Evolutionary conservation across 2,888 invertebrate species (phyloP).

Genomic region (Margaritifera margaritifera): DNA sequence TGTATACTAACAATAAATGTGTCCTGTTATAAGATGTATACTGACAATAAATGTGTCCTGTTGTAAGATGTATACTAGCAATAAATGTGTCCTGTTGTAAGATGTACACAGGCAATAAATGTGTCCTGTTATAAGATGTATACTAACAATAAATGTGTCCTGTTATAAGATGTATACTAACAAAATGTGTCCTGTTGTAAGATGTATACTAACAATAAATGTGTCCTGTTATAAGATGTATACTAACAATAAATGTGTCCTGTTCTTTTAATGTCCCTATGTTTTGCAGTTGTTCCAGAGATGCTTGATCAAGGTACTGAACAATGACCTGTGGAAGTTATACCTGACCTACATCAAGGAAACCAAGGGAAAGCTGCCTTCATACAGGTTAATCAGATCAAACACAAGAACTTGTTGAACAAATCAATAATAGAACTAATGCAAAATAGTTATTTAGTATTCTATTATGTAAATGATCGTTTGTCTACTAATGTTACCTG

Average conservation of each 20-base stretch:
- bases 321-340: constrained; percentile 98
- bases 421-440: too few species aligned
- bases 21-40: too few species aligned
- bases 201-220: not conserved
- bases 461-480: too few species aligned
- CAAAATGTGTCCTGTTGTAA: not conserved
- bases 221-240: not conserved
- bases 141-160: too few species aligned
- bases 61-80: not conserved
- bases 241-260: not conserved
- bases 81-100: too few species aligned
- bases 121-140: not conserved
- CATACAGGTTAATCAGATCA: constrained; percentile 59
- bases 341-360: constrained; percentile 99
- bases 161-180: too few species aligned
- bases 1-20: too few species aligned
- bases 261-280: not conserved
- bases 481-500: too few species aligned
- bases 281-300: constrained; percentile 90
- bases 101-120: not conserved
- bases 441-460: too few species aligned
- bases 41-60: not conserved
- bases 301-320: constrained; percentile 97
- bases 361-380: constrained; percentile 77
- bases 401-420: too few species aligned